Percentiles rank a stretch among this genome's conserved stretches.
These are phyloP conservation scores for Drosophila truncata DNA, from an alignment of 1,140 invertebrate genomes.

Conservation along the genomic window DNA sequence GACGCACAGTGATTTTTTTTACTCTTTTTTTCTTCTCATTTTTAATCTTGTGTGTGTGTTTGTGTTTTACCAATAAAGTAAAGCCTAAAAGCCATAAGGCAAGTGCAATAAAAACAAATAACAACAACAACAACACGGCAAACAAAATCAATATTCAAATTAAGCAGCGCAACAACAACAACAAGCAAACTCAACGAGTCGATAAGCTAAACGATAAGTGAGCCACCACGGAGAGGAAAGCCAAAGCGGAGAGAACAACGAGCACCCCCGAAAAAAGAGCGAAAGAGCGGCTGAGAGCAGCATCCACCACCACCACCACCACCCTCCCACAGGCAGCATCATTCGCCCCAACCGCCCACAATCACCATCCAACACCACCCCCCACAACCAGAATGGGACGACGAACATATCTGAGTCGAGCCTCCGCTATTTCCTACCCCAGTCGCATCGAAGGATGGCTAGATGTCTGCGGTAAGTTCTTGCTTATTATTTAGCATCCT, in stretches of 20 bases:
- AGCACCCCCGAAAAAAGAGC: neutral
- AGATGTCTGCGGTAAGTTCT: slow-evolving; percentile 89
- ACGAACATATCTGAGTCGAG: slow-evolving; percentile 79
- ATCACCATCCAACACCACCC: no score
- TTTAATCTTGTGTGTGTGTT: slow-evolving; percentile 54
- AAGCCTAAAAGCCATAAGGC: slow-evolving; percentile 39
- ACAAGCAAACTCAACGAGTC: slow-evolving; percentile 57
- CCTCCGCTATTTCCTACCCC: slow-evolving; percentile 86
- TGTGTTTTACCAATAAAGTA: slow-evolving; percentile 37
- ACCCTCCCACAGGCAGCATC: slow-evolving; percentile 1
- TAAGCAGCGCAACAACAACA: slow-evolving; percentile 56
- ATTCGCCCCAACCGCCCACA: slow-evolving; percentile 1
- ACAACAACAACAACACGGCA: slow-evolving; percentile 27
- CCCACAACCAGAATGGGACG: slow-evolving; percentile 71
- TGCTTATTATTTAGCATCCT: neutral
- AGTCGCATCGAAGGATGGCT: slow-evolving; percentile 90
- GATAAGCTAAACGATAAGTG: slow-evolving; percentile 72
- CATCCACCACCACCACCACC: slow-evolving; percentile 28
- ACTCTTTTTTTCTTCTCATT: slow-evolving; percentile 1
- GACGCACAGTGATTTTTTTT: slow-evolving; percentile 16
- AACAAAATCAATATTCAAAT: slow-evolving; percentile 79
- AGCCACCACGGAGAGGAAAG: slow-evolving; percentile 1
- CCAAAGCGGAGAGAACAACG: neutral
- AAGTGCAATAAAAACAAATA: slow-evolving; percentile 74
- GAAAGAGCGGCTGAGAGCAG: slow-evolving; percentile 20